A percentile compares a stretch with the other conserved stretches of the same genome.
These are phyloP conservation scores for Elaphurus davidianus DNA, from an alignment of 2,113 vertebrate species.

Conservation along the genomic window DNA sequence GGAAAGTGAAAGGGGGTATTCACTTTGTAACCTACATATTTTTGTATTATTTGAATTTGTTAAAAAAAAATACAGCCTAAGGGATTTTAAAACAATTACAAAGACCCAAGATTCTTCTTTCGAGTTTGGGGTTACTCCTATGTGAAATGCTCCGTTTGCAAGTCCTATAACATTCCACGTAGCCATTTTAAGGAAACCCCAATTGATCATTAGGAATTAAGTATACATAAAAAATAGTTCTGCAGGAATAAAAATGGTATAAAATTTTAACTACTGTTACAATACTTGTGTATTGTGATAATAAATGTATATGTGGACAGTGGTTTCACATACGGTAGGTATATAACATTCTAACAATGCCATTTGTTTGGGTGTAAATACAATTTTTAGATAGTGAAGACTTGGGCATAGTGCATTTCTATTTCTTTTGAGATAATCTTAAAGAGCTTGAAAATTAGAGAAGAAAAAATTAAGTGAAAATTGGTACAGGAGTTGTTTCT, in stretches of 20 bases:
- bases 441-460: not conserved
- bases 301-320: not conserved
- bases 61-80: not conserved
- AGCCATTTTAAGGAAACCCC: not conserved
- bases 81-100: not conserved
- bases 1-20: not conserved
- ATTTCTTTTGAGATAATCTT: not conserved
- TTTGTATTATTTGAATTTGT: not conserved
- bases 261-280: not conserved
- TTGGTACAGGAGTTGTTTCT: not conserved
- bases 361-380: not conserved
- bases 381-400: not conserved
- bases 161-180: not conserved
- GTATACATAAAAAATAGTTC: not conserved
- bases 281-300: not conserved
- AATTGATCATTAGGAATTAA: not conserved
- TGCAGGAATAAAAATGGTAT: not conserved
- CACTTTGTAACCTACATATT: not conserved
- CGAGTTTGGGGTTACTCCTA: not conserved
- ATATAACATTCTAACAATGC: not conserved
- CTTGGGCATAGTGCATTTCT: not conserved
- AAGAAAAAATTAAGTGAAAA: not conserved
- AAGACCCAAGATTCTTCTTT: not conserved
- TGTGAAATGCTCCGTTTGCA: not conserved
- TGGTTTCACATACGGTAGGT: not conserved